Conservation (phyloP, 1,140 invertebrate species). For the Matsumurasca onukii region DNA sequence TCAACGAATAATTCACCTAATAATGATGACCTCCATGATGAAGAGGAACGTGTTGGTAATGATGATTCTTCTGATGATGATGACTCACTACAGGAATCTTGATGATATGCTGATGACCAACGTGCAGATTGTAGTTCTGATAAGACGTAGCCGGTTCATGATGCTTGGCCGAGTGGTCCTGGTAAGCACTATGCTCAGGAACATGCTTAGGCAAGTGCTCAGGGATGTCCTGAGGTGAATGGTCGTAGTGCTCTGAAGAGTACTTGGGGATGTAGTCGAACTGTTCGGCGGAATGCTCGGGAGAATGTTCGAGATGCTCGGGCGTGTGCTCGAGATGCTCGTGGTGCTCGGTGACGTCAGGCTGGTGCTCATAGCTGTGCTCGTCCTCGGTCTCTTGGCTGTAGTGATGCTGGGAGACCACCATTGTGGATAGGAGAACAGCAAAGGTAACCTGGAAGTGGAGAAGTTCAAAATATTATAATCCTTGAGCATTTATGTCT, state of each 20-base stretch:
- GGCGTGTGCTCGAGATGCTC: conserved; percentile 1
- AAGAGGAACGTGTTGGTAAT: not conserved
- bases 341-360: conserved; percentile 8
- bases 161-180: too few relatives aligned
- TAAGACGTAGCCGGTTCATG: conserved; percentile 13
- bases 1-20: not conserved
- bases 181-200: too few relatives aligned
- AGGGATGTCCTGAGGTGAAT: too few relatives aligned
- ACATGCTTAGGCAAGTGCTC: too few relatives aligned
- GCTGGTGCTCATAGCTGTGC: not conserved
- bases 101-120: not conserved
- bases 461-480: too few relatives aligned
- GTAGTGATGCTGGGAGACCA: not conserved
- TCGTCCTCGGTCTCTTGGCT: not conserved
- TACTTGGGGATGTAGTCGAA: too few relatives aligned
- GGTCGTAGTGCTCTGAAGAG: too few relatives aligned
- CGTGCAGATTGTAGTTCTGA: conserved; percentile 19
- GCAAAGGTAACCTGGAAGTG: not conserved
- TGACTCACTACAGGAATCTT: conserved; percentile 4
- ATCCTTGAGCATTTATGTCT: too few relatives aligned
- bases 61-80: not conserved
- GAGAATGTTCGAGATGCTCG: too few relatives aligned
- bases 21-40: not conserved
- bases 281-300: too few relatives aligned
- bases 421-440: not conserved